Conservation (phyloP, 1,140 invertebrate species). For the Listronotus bonariensis region DNA sequence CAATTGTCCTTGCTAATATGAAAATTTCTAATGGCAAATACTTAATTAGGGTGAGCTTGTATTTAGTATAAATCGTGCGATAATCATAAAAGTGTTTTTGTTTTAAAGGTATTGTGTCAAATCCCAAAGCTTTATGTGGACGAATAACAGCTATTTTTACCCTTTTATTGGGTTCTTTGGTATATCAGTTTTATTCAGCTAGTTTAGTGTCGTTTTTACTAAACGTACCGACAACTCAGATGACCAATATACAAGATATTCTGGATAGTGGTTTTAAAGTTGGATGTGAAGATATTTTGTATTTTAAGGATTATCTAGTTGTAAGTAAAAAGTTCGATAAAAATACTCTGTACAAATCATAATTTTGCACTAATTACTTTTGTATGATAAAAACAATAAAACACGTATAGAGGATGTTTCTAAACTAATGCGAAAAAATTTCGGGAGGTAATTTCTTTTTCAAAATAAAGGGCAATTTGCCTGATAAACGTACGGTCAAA, state of each 20-base stretch:
- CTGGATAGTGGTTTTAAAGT: conserved; percentile 39
- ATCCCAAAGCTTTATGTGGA: conserved; percentile 57
- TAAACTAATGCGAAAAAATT: too few species aligned
- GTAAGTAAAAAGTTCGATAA: conserved; percentile 20
- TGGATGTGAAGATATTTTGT: conserved; percentile 44
- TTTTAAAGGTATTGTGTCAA: conserved; percentile 38
- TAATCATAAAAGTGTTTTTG: background rate
- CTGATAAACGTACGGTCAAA: too few species aligned
- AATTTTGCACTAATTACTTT: too few species aligned
- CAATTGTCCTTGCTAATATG: too few species aligned
- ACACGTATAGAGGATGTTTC: too few species aligned
- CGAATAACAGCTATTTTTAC: conserved; percentile 63
- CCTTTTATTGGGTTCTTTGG: conserved; percentile 65
- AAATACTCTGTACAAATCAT: too few species aligned
- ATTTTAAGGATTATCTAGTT: conserved; percentile 39
- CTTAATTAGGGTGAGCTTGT: too few species aligned
- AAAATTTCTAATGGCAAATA: too few species aligned
- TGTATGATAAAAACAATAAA: too few species aligned
- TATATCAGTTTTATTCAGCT: conserved; percentile 76
- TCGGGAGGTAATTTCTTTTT: too few species aligned
- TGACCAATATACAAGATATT: conserved; percentile 59
- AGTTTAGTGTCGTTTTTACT: conserved; percentile 74
- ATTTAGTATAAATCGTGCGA: too few species aligned
- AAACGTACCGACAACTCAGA: conserved; percentile 65
- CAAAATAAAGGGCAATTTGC: too few species aligned